Evolutionary conservation across 35 echinoderm and acorn worm genomes (phyloP).

Genomic region (Lytechinus pictus): DNA sequence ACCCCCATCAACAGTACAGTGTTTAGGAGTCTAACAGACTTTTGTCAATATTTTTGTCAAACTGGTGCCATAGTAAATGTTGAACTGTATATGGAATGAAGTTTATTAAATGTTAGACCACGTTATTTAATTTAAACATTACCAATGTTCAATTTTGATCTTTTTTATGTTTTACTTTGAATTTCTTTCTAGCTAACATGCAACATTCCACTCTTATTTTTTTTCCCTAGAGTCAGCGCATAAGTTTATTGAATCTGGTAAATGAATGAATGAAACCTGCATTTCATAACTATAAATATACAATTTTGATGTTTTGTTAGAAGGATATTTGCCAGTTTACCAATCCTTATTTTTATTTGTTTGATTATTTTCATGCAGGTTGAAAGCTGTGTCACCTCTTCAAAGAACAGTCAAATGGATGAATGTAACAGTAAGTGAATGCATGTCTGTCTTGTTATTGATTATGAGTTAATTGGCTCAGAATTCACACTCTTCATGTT

Average conservation of each 20-base stretch:
- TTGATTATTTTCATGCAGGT: slow-evolving; percentile 56
- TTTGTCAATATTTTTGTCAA: neutral
- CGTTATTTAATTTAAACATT: neutral
- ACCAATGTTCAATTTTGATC: neutral
- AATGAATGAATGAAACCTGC: neutral
- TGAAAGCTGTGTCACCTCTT: slow-evolving; percentile 70
- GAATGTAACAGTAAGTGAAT: slow-evolving; percentile 80
- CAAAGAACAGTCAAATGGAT: slow-evolving; percentile 33
- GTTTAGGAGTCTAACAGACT: neutral
- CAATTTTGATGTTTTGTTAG: neutral
- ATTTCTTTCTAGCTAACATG: neutral
- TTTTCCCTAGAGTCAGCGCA: too few species aligned
- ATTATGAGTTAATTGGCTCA: too few species aligned
- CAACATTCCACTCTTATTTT: too few species aligned
- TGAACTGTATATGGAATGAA: neutral
- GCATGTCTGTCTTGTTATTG: too few species aligned
- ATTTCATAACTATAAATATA: neutral
- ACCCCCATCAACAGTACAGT: neutral
- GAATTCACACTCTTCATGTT: too few species aligned
- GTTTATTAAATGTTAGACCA: neutral
- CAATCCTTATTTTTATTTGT: neutral
- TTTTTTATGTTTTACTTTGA: neutral
- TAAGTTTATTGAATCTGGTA: neutral
- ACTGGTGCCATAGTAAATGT: neutral
- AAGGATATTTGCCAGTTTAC: neutral